Base-by-base conservation (phyloP, 92 coral and sea anemone genomes). In the Metridium senile region DNA sequence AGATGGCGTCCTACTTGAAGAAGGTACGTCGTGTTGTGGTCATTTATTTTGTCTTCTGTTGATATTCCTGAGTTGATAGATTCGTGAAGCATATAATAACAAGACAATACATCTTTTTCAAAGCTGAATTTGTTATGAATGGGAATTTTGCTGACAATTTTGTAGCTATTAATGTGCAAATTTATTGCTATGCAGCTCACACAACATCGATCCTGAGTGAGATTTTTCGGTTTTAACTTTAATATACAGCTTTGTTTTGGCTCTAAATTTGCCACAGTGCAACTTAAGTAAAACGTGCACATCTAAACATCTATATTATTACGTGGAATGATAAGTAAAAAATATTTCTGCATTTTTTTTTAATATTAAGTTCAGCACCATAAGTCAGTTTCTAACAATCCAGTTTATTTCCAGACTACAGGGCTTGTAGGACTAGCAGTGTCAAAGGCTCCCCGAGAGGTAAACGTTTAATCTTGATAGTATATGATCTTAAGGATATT, bases 1-100 rank as follows among this genome's bases (percentile, higher is more conserved):
- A 95, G 70, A 95, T 95, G 99, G 99, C 99, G 93, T 85, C 92
- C 71, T 85, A 89, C 87, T 63, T 95, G 87, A 95, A 95, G 83
- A 84, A 74, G 85, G 99, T 92, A 47, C 71, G 92, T 70, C 35
- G 19, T 10, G 22, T 11, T 2, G 4, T 54, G 59, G 23, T 13
- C 59, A 4, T 54, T 28, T 53, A 16, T 16, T 28, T 26, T 35
- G 62, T 66, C 45, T 21, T 1, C 17, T 13, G 33, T n/a, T 22
- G 18, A 1, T 2, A 23, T 2, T 58, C 52, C 6, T 39, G 49
- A 39, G 13, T 39, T 39, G 49, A 39, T 39, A 4, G 6, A 39
- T 39, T 39, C 49, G 49, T 13, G 13, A 39, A 39, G 6, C 8
- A 39, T 39, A 13, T 39, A 39, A 39, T 39, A 39, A 4, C 8